Conservation (phyloP, 2,888 invertebrate genomes). For the Thymelicus sylvestris region DNA sequence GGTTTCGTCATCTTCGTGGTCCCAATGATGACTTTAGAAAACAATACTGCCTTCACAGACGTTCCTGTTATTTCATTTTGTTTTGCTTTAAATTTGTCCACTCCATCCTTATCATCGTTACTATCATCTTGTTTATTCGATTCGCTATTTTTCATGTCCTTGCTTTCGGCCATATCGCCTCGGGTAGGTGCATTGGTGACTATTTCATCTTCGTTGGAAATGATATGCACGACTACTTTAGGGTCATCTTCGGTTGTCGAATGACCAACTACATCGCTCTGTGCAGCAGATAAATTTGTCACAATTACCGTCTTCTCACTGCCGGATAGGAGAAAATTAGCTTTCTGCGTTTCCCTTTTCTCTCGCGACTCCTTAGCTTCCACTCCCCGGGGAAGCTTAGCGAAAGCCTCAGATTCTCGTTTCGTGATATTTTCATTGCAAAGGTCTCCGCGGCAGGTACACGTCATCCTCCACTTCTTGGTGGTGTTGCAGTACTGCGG, state of each 20-base stretch:
- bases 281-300: slow-evolving; percentile 21
- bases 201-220: slow-evolving; percentile 30
- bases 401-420: slow-evolving; percentile 68
- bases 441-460: slow-evolving; percentile 73
- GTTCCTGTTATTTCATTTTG: slow-evolving; percentile 20
- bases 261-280: neutral
- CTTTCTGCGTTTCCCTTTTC: slow-evolving; percentile 20
- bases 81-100: slow-evolving; percentile 2
- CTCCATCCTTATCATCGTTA: neutral
- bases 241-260: slow-evolving; percentile 7
- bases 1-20: slow-evolving; percentile 30
- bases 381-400: slow-evolving; percentile 46
- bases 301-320: slow-evolving; percentile 23
- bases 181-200: neutral
- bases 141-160: neutral
- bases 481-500: slow-evolving; percentile 72
- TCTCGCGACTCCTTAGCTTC: slow-evolving; percentile 37
- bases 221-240: slow-evolving; percentile 11
- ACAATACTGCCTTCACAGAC: slow-evolving; percentile 17
- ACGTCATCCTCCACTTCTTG: slow-evolving; percentile 72
- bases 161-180: slow-evolving; percentile 13
- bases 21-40: slow-evolving; percentile 8
- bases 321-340: slow-evolving; percentile 11
- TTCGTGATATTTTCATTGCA: slow-evolving; percentile 73
- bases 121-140: neutral